These are phyloP conservation scores for Percina caprodes DNA, from an alignment of 2,113 vertebrate species.

Conservation along the genomic window DNA sequence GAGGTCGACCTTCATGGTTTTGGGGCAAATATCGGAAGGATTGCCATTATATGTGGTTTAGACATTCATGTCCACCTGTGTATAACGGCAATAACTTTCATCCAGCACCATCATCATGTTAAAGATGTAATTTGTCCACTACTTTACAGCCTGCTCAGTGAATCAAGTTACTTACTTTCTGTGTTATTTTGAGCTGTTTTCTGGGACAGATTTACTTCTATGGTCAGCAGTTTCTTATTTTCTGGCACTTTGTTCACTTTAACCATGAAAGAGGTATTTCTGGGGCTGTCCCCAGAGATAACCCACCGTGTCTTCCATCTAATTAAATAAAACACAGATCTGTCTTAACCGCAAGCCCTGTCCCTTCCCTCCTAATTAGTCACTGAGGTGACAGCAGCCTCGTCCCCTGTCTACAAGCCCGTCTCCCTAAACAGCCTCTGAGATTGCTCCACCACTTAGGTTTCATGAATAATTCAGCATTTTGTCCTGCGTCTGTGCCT, in stretches of 20 bases:
- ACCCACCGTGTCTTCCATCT: slow-evolving; percentile 21
- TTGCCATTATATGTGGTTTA: not conserved
- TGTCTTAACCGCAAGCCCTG: slow-evolving; percentile 14
- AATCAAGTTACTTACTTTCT: not conserved
- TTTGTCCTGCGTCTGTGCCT: not conserved
- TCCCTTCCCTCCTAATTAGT: slow-evolving; percentile 54
- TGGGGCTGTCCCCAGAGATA: slow-evolving; percentile 20
- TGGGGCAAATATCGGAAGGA: not conserved
- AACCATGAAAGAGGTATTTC: not conserved
- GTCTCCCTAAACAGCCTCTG: not conserved
- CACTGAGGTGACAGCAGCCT: slow-evolving; percentile 15
- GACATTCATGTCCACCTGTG: not conserved
- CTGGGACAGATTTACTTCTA: slow-evolving; percentile 5
- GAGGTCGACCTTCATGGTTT: no score
- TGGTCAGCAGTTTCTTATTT: slow-evolving; percentile 19
- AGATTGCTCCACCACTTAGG: slow-evolving; percentile 5
- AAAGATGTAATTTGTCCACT: not conserved
- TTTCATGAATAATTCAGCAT: slow-evolving; percentile 21
- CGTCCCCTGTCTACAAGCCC: not conserved
- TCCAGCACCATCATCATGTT: not conserved
- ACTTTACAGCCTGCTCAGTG: not conserved
- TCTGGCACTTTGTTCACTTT: not conserved
- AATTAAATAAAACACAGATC: slow-evolving; percentile 56
- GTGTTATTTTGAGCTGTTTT: slow-evolving; percentile 13
- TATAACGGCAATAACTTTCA: not conserved